These are phyloP conservation scores for Drosophila ironensis DNA, from an alignment of 1,140 invertebrate species.

Conservation along the genomic window DNA sequence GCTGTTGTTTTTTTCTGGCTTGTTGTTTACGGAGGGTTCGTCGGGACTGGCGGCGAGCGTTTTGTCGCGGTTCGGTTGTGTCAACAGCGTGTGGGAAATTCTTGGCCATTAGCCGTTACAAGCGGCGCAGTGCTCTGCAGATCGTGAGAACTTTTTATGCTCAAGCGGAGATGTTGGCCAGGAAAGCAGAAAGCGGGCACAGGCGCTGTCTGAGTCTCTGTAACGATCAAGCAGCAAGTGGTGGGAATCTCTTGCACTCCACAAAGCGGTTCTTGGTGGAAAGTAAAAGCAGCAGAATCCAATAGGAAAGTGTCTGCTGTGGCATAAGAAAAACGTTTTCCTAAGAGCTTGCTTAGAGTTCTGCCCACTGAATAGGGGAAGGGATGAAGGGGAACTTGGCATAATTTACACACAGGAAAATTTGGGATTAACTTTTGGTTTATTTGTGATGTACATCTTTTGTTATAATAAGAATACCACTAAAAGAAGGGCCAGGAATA, in stretches of 20 bases:
- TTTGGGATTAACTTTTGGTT: no score
- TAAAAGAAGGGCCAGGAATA: no score
- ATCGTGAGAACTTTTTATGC: conserved; percentile 63
- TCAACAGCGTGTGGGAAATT: conserved; percentile 51
- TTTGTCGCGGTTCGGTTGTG: conserved; percentile 46
- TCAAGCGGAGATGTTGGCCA: conserved; percentile 15
- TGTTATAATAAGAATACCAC: no score
- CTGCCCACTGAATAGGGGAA: no score
- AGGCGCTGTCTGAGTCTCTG: conserved; percentile 1
- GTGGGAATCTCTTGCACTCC: not conserved
- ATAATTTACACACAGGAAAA: no score
- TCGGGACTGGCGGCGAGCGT: conserved; percentile 3
- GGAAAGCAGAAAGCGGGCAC: conserved; percentile 43
- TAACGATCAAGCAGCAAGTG: not conserved
- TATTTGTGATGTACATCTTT: no score
- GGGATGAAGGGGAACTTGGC: no score
- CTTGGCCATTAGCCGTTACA: conserved; percentile 56
- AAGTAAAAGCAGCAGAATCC: not conserved
- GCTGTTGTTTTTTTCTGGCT: not conserved
- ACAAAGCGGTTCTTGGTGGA: not conserved
- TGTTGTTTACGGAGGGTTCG: conserved; percentile 28
- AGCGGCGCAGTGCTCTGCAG: conserved; percentile 3
- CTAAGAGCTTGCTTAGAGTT: no score
- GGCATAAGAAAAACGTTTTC: no score
- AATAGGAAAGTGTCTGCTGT: no score